phyloP scores from a whole-genome alignment of 35 echinoderm and acorn worm species.

The Ophiothrix spiculata region DNA sequence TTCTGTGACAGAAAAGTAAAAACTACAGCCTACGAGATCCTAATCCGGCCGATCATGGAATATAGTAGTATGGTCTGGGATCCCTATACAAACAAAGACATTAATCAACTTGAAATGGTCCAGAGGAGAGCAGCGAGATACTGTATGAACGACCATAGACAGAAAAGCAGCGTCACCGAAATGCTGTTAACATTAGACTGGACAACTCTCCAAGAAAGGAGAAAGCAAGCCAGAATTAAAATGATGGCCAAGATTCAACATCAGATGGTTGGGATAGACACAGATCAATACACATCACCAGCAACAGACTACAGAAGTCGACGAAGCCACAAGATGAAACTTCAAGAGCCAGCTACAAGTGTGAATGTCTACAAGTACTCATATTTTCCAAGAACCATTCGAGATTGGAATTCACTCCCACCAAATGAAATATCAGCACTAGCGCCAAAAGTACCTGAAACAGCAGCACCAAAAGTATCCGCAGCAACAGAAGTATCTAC shows the following conservation, averaged over 20 bases:
- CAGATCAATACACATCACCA: not conserved
- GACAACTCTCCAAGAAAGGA: constrained; percentile 8
- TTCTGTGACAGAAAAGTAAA: not conserved
- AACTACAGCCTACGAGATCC: constrained; percentile 29
- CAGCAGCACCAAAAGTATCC: not conserved
- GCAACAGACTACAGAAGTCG: not conserved
- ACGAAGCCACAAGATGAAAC: not conserved
- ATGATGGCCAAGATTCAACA: not conserved
- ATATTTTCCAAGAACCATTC: not conserved
- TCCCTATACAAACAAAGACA: not conserved
- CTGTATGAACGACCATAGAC: no score
- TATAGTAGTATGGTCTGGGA: constrained; percentile 25
- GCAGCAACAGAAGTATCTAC: no score
- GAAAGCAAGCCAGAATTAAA: not conserved
- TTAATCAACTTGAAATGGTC: constrained; percentile 25
- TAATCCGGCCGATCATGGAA: constrained; percentile 32
- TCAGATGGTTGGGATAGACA: not conserved
- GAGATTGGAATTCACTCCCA: not conserved
- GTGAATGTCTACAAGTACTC: not conserved
- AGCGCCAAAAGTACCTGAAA: not conserved
- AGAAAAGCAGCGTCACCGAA: not conserved
- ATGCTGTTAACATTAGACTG: constrained; percentile 16
- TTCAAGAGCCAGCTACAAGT: not conserved
- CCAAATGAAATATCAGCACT: no score
- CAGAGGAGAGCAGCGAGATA: constrained; percentile 38